These are phyloP conservation scores for Embiotoca jacksoni DNA, from an alignment of 2,113 vertebrate species.

Conservation along the genomic window DNA sequence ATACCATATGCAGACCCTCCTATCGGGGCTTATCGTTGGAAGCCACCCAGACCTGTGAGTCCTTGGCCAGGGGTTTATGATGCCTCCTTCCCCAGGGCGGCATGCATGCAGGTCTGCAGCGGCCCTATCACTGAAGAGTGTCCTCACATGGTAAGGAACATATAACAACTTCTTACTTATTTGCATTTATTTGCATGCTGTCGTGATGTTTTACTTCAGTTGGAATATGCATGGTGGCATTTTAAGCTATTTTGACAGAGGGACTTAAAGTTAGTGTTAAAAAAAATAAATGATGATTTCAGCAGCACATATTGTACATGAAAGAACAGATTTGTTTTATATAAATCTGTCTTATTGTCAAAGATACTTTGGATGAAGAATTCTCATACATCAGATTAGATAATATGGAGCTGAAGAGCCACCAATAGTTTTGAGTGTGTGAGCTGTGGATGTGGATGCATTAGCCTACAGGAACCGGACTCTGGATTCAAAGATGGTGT, in stretches of 20 bases:
- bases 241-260: not conserved
- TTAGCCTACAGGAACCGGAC: too few relatives aligned
- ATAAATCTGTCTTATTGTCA: too few relatives aligned
- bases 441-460: too few relatives aligned
- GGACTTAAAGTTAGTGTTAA: too few relatives aligned
- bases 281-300: too few relatives aligned
- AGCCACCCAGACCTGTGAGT: constrained; percentile 74
- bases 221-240: not conserved
- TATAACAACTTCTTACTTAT: not conserved
- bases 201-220: not conserved
- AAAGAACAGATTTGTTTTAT: too few relatives aligned
- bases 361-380: too few relatives aligned
- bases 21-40: constrained; percentile 81
- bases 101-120: constrained; percentile 81
- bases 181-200: constrained; percentile 3
- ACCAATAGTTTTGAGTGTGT: too few relatives aligned
- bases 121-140: constrained; percentile 70
- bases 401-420: too few relatives aligned
- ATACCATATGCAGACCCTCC: constrained; percentile 83
- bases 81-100: constrained; percentile 77
- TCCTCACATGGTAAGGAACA: constrained; percentile 72
- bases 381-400: too few relatives aligned
- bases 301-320: too few relatives aligned
- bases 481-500: too few relatives aligned
- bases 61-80: constrained; percentile 78